Evolutionary conservation across 2,888 invertebrate species (phyloP).

Genomic region (Hypomecis punctinalis): DNA sequence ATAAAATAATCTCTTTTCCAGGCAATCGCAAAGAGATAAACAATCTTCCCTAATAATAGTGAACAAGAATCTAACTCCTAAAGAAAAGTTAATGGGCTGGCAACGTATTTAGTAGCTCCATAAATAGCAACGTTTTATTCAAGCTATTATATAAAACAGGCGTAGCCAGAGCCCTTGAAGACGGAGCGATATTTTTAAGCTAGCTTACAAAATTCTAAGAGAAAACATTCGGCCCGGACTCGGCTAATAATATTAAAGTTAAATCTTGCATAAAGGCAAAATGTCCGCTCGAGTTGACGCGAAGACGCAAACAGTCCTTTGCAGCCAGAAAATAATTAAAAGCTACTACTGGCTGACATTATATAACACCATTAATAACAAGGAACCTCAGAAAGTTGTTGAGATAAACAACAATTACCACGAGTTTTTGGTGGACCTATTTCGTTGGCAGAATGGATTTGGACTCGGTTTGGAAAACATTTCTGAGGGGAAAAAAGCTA

Average conservation of each 20-base stretch:
- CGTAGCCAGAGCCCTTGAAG: constrained; percentile 27
- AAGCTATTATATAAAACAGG: constrained; percentile 22
- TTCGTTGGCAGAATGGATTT: constrained; percentile 41
- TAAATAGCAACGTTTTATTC: constrained; percentile 20
- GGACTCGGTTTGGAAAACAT: constrained; percentile 43
- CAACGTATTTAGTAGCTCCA: constrained; percentile 18
- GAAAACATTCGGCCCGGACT: constrained; percentile 39
- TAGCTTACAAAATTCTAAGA: constrained; percentile 41
- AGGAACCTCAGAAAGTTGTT: constrained; percentile 71
- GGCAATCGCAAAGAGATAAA: neutral
- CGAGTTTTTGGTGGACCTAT: constrained; percentile 61
- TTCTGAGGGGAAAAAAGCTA: constrained; percentile 42
- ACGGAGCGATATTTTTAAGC: constrained; percentile 34
- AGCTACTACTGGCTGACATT: constrained; percentile 70
- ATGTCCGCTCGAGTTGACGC: constrained; percentile 62
- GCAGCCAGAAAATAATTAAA: constrained; percentile 76
- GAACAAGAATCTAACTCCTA: neutral
- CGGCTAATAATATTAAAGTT: constrained; percentile 57
- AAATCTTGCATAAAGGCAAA: constrained; percentile 64
- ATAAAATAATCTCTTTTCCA: too few relatives aligned
- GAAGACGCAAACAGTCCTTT: constrained; percentile 61
- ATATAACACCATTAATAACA: constrained; percentile 80
- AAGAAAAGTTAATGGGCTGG: constrained; percentile 23
- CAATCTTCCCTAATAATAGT: neutral
- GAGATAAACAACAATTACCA: constrained; percentile 77